Evolutionary conservation across 1,140 invertebrate species (phyloP).

Genomic region (Hycleus cichorii): DNA sequence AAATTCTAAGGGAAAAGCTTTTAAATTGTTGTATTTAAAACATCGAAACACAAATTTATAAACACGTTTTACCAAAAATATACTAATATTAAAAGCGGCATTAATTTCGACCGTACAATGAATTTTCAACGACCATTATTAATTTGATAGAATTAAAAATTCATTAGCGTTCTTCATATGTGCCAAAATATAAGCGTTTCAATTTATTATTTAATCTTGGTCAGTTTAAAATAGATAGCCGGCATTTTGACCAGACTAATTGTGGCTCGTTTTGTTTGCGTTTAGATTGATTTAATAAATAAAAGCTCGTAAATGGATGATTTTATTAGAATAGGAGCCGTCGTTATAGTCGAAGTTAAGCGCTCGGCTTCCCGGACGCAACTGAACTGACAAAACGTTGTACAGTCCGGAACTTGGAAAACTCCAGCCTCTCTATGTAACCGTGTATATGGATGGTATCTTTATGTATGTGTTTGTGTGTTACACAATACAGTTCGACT

Average conservation of each 20-base stretch:
- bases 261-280: constrained; percentile 3
- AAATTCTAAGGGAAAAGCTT: too few species aligned
- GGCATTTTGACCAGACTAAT: constrained; percentile 6
- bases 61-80: too few species aligned
- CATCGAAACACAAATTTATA: too few species aligned
- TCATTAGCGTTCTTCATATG: background rate
- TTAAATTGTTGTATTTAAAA: too few species aligned
- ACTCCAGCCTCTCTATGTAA: constrained; percentile 21
- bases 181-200: constrained; percentile 1
- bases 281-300: background rate
- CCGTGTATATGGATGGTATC: background rate
- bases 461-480: too few species aligned
- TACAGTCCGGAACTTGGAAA: constrained; percentile 25
- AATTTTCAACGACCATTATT: background rate
- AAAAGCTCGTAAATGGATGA: constrained; percentile 10
- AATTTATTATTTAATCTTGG: background rate
- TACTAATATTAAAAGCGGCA: too few species aligned
- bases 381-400: constrained; percentile 19
- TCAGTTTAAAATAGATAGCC: background rate
- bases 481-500: constrained; percentile 6
- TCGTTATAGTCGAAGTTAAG: constrained; percentile 8
- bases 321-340: background rate
- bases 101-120: too few species aligned
- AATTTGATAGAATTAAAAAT: constrained; percentile 1
- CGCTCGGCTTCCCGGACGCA: constrained; percentile 33